phyloP scores from a whole-genome alignment of 2,888 invertebrate species.

The Cataglyphis cursor region DNA sequence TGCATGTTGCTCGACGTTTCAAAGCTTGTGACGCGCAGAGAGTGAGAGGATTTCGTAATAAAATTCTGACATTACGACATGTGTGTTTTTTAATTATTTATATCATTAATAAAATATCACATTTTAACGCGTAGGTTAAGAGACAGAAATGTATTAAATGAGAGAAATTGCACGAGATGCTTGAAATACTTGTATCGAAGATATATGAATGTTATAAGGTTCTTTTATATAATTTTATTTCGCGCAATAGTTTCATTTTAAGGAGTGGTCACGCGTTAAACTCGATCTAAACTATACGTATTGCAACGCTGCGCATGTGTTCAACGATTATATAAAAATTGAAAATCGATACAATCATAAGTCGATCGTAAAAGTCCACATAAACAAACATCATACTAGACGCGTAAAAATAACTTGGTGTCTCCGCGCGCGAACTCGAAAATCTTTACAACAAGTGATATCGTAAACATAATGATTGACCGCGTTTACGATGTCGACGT shows the following conservation, averaged over 20 bases:
- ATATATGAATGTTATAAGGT: neutral
- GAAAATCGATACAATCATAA: neutral
- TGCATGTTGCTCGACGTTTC: neutral
- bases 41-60: conserved; percentile 4
- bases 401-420: neutral
- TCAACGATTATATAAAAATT: neutral
- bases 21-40: neutral
- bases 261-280: neutral
- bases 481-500: conserved; percentile 42
- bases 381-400: neutral
- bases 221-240: neutral
- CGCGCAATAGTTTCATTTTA: neutral
- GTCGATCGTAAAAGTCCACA: neutral
- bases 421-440: neutral
- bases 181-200: neutral
- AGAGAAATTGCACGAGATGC: neutral
- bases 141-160: neutral
- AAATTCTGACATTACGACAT: neutral
- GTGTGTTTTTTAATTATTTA: neutral
- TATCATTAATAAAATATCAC: neutral
- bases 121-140: neutral
- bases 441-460: conserved; percentile 43
- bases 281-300: neutral
- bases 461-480: conserved; percentile 45
- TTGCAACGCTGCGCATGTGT: neutral